Conservation (phyloP, 2,888 invertebrate species). For the Platycnemis pennipes region DNA sequence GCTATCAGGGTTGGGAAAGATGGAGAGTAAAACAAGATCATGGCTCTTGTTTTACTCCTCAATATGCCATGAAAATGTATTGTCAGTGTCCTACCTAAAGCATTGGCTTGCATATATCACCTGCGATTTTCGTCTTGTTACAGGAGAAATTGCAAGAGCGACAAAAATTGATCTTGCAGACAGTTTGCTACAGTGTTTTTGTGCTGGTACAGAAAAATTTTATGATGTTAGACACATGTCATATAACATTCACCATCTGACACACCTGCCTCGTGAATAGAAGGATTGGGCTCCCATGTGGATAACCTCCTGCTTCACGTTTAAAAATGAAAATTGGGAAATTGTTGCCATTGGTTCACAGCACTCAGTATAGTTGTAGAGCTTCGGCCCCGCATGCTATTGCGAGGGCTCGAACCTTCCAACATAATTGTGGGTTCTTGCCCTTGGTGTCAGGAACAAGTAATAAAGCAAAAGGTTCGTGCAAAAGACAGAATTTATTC, state of each 20-base stretch:
- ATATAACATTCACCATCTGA: not conserved
- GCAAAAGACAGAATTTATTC: no score
- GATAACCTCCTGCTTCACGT: slow-evolving; percentile 22
- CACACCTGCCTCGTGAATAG: not conserved
- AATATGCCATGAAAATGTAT: no score
- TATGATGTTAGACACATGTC: not conserved
- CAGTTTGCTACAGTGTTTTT: not conserved
- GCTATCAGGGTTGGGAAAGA: no score
- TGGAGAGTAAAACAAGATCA: no score
- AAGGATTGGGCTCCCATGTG: slow-evolving; percentile 46
- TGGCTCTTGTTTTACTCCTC: not conserved
- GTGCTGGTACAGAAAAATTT: not conserved
- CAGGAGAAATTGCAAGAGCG: no score
- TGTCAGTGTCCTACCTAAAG: not conserved
- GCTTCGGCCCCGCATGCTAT: no score
- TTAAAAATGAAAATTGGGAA: slow-evolving; percentile 30
- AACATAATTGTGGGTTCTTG: no score
- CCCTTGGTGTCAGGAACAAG: no score
- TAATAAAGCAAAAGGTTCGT: no score
- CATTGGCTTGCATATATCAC: not conserved
- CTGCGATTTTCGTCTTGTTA: not conserved
- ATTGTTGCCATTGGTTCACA: not conserved
- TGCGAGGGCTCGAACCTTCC: no score
- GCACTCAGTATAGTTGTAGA: slow-evolving; percentile 6
- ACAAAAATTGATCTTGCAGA: not conserved